These are phyloP conservation scores for Tetramorium parvispinum DNA, from an alignment of 1,140 invertebrate species.

Conservation along the genomic window DNA sequence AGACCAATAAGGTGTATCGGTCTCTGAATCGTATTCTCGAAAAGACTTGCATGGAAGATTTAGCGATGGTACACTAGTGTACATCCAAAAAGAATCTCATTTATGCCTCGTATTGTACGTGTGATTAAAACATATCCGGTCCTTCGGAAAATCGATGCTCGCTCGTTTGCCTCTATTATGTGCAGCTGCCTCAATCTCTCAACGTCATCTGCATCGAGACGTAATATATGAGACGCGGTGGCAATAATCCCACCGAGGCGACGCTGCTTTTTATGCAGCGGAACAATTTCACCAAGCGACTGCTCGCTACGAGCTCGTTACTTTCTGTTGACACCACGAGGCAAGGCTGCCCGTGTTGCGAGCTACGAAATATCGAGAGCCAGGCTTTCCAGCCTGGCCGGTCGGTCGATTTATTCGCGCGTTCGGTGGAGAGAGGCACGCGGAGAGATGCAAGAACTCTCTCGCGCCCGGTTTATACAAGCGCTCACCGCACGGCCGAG, in stretches of 20 bases:
- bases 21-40: no score
- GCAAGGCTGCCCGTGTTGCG: slow-evolving; percentile 10
- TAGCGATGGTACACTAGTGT: no score
- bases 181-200: no score
- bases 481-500: slow-evolving; percentile 11
- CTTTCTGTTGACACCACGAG: slow-evolving; percentile 48
- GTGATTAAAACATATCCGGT: background rate
- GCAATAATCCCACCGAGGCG: background rate
- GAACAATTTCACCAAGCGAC: slow-evolving; percentile 48
- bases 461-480: slow-evolving; percentile 37
- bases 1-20: no score
- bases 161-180: background rate
- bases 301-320: slow-evolving; percentile 30
- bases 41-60: no score
- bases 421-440: background rate
- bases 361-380: slow-evolving; percentile 53
- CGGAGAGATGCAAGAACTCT: slow-evolving; percentile 45
- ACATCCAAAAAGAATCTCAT: no score
- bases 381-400: slow-evolving; percentile 39
- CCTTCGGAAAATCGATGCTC: background rate
- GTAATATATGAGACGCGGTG: background rate
- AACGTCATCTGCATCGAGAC: background rate
- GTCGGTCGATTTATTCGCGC: slow-evolving; percentile 16
- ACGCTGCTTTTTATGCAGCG: slow-evolving; percentile 20
- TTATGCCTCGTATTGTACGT: background rate